Percentiles rank a stretch among this genome's conserved stretches.
Evolutionary conservation across 2,888 invertebrate genomes (phyloP).

Genomic region (Calameuta filiformis): DNA sequence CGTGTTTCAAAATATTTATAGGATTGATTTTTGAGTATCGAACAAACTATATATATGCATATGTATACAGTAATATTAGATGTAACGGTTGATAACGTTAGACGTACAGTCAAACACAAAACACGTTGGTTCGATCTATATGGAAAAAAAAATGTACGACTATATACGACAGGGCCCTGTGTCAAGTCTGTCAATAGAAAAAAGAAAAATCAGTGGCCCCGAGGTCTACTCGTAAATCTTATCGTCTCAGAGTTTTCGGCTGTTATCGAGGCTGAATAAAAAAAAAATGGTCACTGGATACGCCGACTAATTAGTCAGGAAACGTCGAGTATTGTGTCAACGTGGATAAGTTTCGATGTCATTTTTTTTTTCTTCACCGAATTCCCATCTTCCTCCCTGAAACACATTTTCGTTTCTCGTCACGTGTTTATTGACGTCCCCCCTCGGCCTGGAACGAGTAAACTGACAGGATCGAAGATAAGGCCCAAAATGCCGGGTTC

Average conservation of each 20-base stretch:
- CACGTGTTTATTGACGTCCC: background rate
- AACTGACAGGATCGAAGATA: background rate
- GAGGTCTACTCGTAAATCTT: background rate
- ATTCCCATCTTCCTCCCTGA: background rate
- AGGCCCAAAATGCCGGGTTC: background rate
- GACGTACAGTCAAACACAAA: background rate
- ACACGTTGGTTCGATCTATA: background rate
- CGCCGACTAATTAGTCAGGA: background rate
- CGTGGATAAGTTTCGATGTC: background rate
- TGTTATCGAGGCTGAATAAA: background rate
- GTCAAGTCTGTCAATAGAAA: background rate
- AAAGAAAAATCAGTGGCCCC: background rate
- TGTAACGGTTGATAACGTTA: background rate
- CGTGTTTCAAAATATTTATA: background rate
- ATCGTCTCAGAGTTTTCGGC: background rate
- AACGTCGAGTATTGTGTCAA: background rate
- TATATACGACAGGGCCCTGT: background rate
- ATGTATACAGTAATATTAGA: background rate
- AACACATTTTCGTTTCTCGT: background rate
- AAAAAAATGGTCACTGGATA: background rate
- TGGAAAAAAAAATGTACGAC: background rate
- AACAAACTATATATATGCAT: background rate
- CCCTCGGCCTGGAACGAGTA: background rate
- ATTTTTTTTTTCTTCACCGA: background rate
- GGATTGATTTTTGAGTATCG: background rate